Conservation (phyloP, 37 sponge, comb jelly and placozoan genomes). For the Oopsacas minuta region DNA sequence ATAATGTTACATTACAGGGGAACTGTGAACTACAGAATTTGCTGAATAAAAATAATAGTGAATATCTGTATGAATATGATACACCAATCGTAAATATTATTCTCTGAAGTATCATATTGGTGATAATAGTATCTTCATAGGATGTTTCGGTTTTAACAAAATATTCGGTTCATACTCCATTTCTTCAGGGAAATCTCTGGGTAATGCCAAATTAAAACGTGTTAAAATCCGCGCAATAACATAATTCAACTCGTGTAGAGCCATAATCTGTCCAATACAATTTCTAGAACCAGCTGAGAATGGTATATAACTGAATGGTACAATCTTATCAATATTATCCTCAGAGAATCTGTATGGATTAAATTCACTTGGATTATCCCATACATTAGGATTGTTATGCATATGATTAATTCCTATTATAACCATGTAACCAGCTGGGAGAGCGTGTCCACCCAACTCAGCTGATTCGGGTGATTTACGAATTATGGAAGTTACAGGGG, state of each 20-base stretch:
- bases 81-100: no score
- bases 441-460: background rate
- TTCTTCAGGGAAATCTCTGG: background rate
- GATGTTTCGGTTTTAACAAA: background rate
- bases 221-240: conserved; percentile 29
- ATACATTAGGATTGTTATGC: conserved; percentile 34
- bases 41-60: no score
- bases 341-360: conserved; percentile 50
- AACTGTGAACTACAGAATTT: no score
- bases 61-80: no score
- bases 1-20: no score
- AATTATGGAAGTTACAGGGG: background rate
- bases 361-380: conserved; percentile 53
- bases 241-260: conserved; percentile 42
- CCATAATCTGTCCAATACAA: conserved; percentile 81
- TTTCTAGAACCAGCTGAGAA: conserved; percentile 74
- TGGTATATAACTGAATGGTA: conserved; percentile 50
- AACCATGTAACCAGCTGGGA: background rate
- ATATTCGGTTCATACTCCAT: background rate
- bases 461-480: background rate
- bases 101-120: background rate
- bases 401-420: conserved; percentile 21
- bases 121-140: background rate
- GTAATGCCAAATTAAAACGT: background rate
- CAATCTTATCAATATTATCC: conserved; percentile 13